Evolutionary conservation across 2,888 invertebrate species (phyloP).

Genomic region (Ametastegia equiseti): DNA sequence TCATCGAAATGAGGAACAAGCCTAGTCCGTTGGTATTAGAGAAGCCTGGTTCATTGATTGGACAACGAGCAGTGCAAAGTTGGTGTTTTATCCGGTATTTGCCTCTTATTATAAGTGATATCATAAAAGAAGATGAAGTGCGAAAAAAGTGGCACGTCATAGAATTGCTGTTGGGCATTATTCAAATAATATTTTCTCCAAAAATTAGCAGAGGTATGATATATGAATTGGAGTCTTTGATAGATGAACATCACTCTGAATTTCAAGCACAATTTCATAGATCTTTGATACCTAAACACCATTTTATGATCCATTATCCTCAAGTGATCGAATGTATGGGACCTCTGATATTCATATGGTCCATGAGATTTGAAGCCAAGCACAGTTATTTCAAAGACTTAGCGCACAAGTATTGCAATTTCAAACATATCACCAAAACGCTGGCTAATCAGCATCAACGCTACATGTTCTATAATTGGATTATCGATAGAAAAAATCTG

Average conservation of each 20-base stretch:
- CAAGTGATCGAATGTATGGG: constrained; percentile 46
- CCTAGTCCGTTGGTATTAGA: constrained; percentile 31
- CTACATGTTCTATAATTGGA: constrained; percentile 17
- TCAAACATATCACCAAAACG: constrained; percentile 46
- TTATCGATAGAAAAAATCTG: background rate
- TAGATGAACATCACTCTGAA: constrained; percentile 44
- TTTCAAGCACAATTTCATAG: constrained; percentile 30
- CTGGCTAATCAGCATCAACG: constrained; percentile 46
- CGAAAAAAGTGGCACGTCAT: constrained; percentile 45
- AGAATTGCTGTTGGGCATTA: constrained; percentile 45
- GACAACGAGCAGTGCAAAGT: background rate
- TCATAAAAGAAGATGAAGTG: background rate
- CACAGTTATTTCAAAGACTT: constrained; percentile 53
- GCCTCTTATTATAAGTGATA: constrained; percentile 36
- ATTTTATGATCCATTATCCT: constrained; percentile 52
- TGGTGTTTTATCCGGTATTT: constrained; percentile 7
- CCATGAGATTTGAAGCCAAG: constrained; percentile 1
- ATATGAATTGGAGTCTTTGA: constrained; percentile 36
- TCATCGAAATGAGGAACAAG: constrained; percentile 46
- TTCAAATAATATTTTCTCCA: constrained; percentile 46
- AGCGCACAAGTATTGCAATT: constrained; percentile 41
- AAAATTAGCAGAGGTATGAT: constrained; percentile 46
- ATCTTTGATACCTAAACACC: constrained; percentile 50
- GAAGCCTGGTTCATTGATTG: background rate
- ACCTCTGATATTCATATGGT: constrained; percentile 43